These are phyloP conservation scores for Chinchilla lanigera DNA, from an alignment of 2,113 vertebrate species.

Conservation along the genomic window DNA sequence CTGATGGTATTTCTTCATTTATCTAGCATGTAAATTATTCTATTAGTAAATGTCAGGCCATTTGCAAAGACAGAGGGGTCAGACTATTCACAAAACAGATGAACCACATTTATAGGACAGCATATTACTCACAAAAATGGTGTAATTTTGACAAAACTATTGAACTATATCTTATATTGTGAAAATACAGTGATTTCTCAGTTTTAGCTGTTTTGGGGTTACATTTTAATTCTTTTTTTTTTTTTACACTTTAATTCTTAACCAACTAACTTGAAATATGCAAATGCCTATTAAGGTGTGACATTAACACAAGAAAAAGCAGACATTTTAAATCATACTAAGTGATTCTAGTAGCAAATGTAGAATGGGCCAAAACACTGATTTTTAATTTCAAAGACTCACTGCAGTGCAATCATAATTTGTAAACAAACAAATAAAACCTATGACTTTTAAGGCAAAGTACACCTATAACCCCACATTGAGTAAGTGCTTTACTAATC, in stretches of 20 bases:
- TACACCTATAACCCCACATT: not conserved
- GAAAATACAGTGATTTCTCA: not conserved
- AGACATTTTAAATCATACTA: not conserved
- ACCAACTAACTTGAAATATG: not conserved
- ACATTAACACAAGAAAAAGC: not conserved
- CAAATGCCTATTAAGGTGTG: not conserved
- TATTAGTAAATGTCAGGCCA: not conserved
- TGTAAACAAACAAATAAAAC: not conserved
- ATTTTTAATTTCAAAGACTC: constrained; percentile 14
- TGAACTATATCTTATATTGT: not conserved
- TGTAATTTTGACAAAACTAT: not conserved
- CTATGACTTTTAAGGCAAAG: not conserved
- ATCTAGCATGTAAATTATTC: not conserved
- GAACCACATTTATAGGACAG: not conserved
- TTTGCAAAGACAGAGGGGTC: not conserved
- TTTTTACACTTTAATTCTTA: constrained; percentile 32
- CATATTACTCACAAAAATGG: not conserved
- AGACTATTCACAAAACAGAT: not conserved
- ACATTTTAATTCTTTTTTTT: constrained; percentile 39
- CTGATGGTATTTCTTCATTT: not conserved
- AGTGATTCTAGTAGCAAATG: not conserved
- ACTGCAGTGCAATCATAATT: not conserved
- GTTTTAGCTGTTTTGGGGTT: not conserved
- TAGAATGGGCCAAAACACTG: not conserved
- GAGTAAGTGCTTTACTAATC: not conserved